Base-by-base conservation (phyloP, 2,797 vertebrate genomes). In the Cirrhinus mrigala region DNA sequence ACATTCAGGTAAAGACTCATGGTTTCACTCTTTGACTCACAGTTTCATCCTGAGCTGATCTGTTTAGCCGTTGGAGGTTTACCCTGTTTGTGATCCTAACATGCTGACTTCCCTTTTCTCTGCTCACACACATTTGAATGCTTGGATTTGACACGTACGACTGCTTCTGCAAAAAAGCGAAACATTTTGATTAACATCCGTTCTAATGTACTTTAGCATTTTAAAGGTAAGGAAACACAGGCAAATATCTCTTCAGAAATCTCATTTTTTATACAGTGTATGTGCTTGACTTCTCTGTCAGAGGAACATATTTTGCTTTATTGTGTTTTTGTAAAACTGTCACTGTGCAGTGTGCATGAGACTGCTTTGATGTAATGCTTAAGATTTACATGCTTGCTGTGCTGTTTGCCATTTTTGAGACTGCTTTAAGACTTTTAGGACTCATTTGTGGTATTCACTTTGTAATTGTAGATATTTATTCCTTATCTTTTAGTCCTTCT, bases 31-130 rank as follows among this genome's bases (percentile, higher is more conserved):
- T 22, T 46, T 71, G 22, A 56, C 12, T 76, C 52, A 76, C 29
- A 58, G 7, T 68, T 68, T 68, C 29, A 68, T 68, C 20, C 18
- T n/a, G 75, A 77, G 75, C 29, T 46, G 2, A 62, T 66, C 27
- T n/a, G 27, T 64, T 75, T 37, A 50, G 24, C 81, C 60, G 12
- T 76, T 66, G 20, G 44, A 74, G 54, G 40, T 75, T 83, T 74
- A 83, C 44, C 4, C 46, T 24, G 46, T 50, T 62, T 50, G 27
- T 64, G 14, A 44, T 74, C 56, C 6, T 54, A 66, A 83, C 29
- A 76, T 52, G 71, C 29, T 62, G 27, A 54, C 71, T 83, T 83
- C 58, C 33, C 22, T 76, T 76, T 76, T 76, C 56, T 83, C 29
- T 77, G 50, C 60, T 66, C 16, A 0, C 5, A 77, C 37, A n/a